phyloP scores from a whole-genome alignment of 2,113 vertebrate species.

The Salvelinus alpinus region DNA sequence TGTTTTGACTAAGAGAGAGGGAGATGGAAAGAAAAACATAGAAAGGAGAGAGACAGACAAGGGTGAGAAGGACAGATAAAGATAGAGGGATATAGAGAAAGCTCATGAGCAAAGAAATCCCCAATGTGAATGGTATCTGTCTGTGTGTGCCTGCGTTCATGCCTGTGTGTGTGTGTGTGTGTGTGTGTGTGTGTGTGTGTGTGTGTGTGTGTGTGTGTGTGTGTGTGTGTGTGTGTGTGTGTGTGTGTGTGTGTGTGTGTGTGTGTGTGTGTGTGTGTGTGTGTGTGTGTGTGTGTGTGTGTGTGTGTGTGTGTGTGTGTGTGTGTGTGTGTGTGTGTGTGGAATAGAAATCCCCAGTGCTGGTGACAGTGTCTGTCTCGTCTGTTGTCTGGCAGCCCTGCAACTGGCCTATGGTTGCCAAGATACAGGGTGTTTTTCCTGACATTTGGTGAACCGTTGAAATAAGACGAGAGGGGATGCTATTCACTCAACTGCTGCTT shows the following conservation, averaged over 20 bases:
- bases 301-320: neutral
- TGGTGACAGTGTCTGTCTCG: neutral
- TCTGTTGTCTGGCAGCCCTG: no score
- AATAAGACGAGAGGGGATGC: neutral
- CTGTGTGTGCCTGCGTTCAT: constrained; percentile 1
- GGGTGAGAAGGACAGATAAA: neutral
- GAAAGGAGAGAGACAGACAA: neutral
- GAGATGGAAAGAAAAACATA: neutral
- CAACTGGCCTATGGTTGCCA: no score
- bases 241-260: neutral
- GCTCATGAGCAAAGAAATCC: neutral
- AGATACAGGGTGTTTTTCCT: neutral
- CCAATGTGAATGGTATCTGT: neutral
- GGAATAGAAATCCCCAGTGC: no score
- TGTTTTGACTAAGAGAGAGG: neutral
- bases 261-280: neutral
- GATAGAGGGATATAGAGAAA: neutral
- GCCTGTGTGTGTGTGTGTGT: constrained; percentile 12
- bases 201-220: neutral
- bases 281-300: neutral
- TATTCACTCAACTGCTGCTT: neutral
- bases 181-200: neutral
- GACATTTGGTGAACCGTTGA: neutral
- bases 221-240: neutral
- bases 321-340: no score